Percentiles rank a stretch among this genome's conserved stretches.
phyloP scores from a whole-genome alignment of 2,797 vertebrate species.

The Siniperca obscura region DNA sequence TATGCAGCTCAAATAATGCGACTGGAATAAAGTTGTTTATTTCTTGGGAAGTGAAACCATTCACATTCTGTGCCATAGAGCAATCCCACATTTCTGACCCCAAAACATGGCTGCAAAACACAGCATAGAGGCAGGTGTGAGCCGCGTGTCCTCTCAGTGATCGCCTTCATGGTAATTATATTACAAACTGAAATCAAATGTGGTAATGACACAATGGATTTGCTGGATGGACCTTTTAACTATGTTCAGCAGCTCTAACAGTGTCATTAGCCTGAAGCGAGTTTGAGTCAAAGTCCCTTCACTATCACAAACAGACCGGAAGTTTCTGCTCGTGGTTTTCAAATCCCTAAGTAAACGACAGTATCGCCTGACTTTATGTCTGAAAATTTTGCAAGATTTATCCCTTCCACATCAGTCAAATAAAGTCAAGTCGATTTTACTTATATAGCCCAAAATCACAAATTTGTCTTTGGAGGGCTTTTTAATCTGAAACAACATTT shows the following conservation, averaged over 20 bases:
- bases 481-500: neutral
- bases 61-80: neutral
- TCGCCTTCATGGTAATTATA: slow-evolving; percentile 16
- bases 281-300: no score
- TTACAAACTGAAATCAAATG: slow-evolving; percentile 8
- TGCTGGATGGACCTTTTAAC: slow-evolving; percentile 15
- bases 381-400: neutral
- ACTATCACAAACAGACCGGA: neutral
- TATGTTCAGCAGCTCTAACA: neutral
- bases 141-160: neutral
- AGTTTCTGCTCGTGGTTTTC: neutral
- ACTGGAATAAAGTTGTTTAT: neutral
- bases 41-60: neutral
- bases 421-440: neutral
- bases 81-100: neutral
- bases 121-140: neutral
- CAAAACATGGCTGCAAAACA: neutral
- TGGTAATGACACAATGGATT: slow-evolving; percentile 22
- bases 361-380: neutral
- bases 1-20: neutral
- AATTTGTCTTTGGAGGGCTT: neutral
- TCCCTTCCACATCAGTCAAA: neutral
- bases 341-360: neutral
- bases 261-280: slow-evolving; percentile 15
- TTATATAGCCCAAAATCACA: neutral